These are phyloP conservation scores for Adelosebastes latens DNA, from an alignment of 2,797 vertebrate species.

Conservation along the genomic window DNA sequence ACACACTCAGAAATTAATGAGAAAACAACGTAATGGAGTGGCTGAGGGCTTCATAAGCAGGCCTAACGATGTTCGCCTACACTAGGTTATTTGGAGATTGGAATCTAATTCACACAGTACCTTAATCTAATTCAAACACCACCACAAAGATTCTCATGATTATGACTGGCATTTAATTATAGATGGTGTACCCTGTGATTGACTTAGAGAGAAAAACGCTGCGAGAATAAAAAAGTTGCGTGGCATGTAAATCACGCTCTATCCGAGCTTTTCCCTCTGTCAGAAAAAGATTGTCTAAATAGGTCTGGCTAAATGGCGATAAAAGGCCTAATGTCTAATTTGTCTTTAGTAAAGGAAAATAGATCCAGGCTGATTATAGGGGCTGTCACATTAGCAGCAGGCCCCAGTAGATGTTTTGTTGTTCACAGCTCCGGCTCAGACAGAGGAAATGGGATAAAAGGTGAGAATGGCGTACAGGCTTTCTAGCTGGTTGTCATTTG, in stretches of 20 bases:
- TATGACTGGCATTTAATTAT: conserved; percentile 73
- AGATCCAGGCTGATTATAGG: conserved; percentile 50
- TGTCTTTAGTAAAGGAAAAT: conserved; percentile 46
- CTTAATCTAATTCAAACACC: conserved; percentile 71
- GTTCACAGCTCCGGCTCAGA: conserved; percentile 12
- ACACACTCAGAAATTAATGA: conserved; percentile 61
- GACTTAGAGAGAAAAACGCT: conserved; percentile 14
- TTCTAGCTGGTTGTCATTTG: conserved; percentile 7
- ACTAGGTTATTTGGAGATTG: conserved; percentile 57
- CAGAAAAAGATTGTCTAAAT: conserved; percentile 53
- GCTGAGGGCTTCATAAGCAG: conserved; percentile 57
- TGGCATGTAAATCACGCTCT: conserved; percentile 15
- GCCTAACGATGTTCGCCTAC: conserved; percentile 46
- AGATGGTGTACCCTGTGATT: conserved; percentile 30
- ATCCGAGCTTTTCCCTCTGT: conserved; percentile 16
- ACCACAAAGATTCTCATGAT: conserved; percentile 58
- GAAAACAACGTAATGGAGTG: conserved; percentile 65
- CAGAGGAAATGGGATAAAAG: conserved; percentile 26
- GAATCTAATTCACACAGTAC: conserved; percentile 64
- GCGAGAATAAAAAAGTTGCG: conserved; percentile 40
- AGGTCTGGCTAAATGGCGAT: conserved; percentile 48
- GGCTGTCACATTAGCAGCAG: conserved; percentile 41
- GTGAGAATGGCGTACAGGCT: not conserved
- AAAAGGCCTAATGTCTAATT: conserved; percentile 55
- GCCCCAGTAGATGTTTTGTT: conserved; percentile 33